A percentile compares a stretch with the other conserved stretches of the same genome.
Conservation (phyloP, 1,140 invertebrate genomes). For the Heliconius congener region DNA sequence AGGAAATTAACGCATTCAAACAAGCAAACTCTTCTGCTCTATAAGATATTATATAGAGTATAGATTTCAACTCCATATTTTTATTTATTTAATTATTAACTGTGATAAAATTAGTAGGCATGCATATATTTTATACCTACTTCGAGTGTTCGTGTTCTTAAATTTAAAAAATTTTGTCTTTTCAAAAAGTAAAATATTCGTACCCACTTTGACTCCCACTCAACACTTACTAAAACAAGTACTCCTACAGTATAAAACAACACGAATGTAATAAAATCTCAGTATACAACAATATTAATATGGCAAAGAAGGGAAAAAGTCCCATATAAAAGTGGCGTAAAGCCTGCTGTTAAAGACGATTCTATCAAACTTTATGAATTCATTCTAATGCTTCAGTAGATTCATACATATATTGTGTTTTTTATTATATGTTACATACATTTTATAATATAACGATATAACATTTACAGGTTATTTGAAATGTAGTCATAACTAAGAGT, state of each 20-base stretch:
- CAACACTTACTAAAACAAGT: not conserved
- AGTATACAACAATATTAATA: slow-evolving; percentile 1
- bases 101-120: too few relatives aligned
- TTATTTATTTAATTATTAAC: too few relatives aligned
- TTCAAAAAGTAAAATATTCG: too few relatives aligned
- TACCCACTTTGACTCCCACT: not conserved
- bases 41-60: too few relatives aligned
- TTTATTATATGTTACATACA: not conserved
- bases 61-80: too few relatives aligned
- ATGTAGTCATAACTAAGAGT: not conserved
- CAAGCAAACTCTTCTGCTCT: too few relatives aligned
- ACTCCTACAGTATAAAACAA: not conserved
- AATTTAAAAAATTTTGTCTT: too few relatives aligned
- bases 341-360: slow-evolving; percentile 29
- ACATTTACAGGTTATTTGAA: not conserved
- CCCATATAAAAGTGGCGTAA: slow-evolving; percentile 14
- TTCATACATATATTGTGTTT: slow-evolving; percentile 24
- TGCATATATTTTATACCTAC: too few relatives aligned
- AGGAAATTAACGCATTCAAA: too few relatives aligned
- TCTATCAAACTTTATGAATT: slow-evolving; percentile 42
- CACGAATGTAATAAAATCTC: slow-evolving; percentile 1
- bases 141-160: too few relatives aligned
- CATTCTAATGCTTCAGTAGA: slow-evolving; percentile 32
- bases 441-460: not conserved
- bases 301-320: slow-evolving; percentile 5